Conservation (phyloP, 2,888 invertebrate genomes). For the Agrochola lychnidis region DNA sequence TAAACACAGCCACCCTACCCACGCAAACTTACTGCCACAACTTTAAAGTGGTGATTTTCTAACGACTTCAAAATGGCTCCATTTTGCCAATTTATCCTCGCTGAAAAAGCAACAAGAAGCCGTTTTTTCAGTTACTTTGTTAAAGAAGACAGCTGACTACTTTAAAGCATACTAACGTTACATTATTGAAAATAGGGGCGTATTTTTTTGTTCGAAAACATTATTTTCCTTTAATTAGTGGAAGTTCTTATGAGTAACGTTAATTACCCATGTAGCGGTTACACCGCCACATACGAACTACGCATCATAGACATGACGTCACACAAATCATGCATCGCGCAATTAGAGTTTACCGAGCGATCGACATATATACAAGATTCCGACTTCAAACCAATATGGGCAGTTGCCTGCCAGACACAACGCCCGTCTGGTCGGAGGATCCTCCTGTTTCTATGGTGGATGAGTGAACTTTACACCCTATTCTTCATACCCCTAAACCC, state of each 20-base stretch:
- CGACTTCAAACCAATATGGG: too few species aligned
- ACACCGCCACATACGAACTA: too few species aligned
- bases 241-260: neutral
- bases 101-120: conserved; percentile 34
- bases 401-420: too few species aligned
- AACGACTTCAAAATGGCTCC: conserved; percentile 69
- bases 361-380: too few species aligned
- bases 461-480: too few species aligned
- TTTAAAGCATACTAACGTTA: conserved; percentile 5
- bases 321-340: too few species aligned
- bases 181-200: neutral
- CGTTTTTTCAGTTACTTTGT: conserved; percentile 50
- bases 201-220: neutral
- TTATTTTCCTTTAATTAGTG: neutral
- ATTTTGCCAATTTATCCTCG: conserved; percentile 62
- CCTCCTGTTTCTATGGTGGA: too few species aligned
- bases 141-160: conserved; percentile 7
- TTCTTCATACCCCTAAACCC: too few species aligned
- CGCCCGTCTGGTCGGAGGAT: too few species aligned
- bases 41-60: conserved; percentile 71
- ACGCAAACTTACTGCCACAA: conserved; percentile 64
- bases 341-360: too few species aligned
- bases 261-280: neutral
- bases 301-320: too few species aligned
- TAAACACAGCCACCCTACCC: conserved; percentile 37